Evolutionary conservation across 1,140 invertebrate species (phyloP), one percentile per base, ranked within the genome.

Genomic region (Bemisia tabaci): DNA sequence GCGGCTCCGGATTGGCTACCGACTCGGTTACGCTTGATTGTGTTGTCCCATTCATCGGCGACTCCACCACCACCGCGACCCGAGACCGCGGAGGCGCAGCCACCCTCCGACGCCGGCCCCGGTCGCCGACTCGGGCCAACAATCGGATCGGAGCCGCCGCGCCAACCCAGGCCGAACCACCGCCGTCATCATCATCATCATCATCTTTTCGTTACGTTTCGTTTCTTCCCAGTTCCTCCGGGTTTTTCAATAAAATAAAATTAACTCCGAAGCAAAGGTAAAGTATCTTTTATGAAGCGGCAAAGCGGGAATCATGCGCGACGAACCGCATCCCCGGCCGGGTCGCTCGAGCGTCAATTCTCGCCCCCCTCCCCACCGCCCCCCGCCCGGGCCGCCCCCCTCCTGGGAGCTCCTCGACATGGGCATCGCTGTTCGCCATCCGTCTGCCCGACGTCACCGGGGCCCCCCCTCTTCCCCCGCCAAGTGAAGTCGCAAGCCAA

Each of bases 321-420:
- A 62, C 70, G 60, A 65, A 71, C 68, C 70, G 65, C 70, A 71
- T 71, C 70, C 70, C 70, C 70, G 70, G 70, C 66, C 25, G 25
- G 62, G 22, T 62, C 65, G 48, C 59, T 67, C 60, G 62, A 67
- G 60, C 65, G 65, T 63, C 66, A 26, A 62, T 48, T 48, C 33
- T 48, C 17, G 5, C 25, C 23, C 60, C 65, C 24, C 9, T 24
- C 63, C 24, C 21, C 59, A n/a, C 17, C 24, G 21, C 25, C 62
- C 70, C 70, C 70, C 70, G 70, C 68, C 66, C 25, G 25, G 62
- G 22, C 48, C 65, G 48, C 23, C 60, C 65, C 24, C 9, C 26
- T 60, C 24, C 21, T 33, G 12, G 9, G 11, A 24, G 21, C 62
- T 48, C 33, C 33, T 48, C 33, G 33, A 5, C 33, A 48, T 48